Conservation (phyloP, 2,888 invertebrate genomes). For the Clistopyga incitator region DNA sequence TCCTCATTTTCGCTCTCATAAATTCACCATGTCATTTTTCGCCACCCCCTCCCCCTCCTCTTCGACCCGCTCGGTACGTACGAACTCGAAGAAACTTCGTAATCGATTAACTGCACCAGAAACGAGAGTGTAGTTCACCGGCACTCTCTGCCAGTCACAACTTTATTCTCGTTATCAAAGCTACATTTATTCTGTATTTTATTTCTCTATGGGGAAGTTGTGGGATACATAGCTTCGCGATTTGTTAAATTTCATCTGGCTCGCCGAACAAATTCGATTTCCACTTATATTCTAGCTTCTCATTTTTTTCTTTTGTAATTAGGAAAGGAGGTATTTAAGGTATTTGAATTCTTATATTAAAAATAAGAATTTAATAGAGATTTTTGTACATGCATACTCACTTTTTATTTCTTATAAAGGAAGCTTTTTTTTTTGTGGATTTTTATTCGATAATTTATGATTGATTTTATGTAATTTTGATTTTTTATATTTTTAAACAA, state of each 20-base stretch:
- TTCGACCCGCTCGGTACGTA: neutral
- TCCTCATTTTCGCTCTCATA: slow-evolving; percentile 26
- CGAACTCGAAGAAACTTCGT: slow-evolving; percentile 28
- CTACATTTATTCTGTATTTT: slow-evolving; percentile 29
- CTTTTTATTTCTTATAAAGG: too few species aligned
- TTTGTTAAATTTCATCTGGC: neutral
- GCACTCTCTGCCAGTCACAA: slow-evolving; percentile 4
- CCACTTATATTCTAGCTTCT: neutral
- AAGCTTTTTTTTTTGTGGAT: too few species aligned
- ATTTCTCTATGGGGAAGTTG: neutral
- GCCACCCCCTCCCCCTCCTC: neutral
- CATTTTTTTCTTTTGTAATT: neutral
- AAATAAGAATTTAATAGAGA: neutral
- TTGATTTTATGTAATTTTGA: too few species aligned
- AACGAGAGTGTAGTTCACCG: slow-evolving; percentile 16
- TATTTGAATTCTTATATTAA: neutral
- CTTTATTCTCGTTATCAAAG: slow-evolving; percentile 43
- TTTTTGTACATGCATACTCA: neutral
- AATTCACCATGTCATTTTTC: slow-evolving; percentile 30
- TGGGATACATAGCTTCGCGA: slow-evolving; percentile 1
- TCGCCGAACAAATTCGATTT: neutral
- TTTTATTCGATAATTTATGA: too few species aligned
- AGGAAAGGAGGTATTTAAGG: neutral
- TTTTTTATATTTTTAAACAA: too few species aligned
- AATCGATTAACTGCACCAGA: slow-evolving; percentile 44